Evolutionary conservation across 2,888 invertebrate genomes (phyloP), one percentile per base, ranked within the genome.

Genomic region (Elaeidobius kamerunicus): DNA sequence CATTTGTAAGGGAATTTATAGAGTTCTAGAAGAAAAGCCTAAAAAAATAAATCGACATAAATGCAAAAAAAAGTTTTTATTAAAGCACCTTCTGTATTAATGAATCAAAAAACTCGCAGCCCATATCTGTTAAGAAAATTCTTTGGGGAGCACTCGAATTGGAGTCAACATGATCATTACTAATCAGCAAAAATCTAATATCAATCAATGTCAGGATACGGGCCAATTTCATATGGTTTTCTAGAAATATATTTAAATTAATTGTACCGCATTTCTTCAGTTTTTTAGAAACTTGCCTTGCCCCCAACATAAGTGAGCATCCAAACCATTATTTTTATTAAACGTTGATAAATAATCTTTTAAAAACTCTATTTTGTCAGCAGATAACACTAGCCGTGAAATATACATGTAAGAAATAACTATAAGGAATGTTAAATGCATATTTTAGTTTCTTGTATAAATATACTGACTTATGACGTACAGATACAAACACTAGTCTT

Each of bases 1-100:
- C 56, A 56, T 46, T 18, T 48, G n/a, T 45, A 41, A n/a, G 56
- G 56, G 19, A 30, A 52, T 44, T 23, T 52, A 11, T 36, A 40
- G 15, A 47, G 20, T 30, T 14, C 34, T 6, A 30, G 14, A 3
- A 18, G 9, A 14, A 35, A 38, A 27, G 41, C 47, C 52, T 52
- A 20, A 9, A 38, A 44, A 6, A n/a, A n/a, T n/a, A n/a, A n/a
- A n/a, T n/a, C n/a, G n/a, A n/a, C n/a, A n/a, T n/a, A n/a, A n/a
- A n/a, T n/a, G 5, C 5, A 40, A 19, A 19, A 19, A 15, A 35
- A 35, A 35, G 3, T 28, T n/a, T 2, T 28, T 2, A n/a, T 2
- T n/a, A 28, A 28, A n/a, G n/a, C n/a, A n/a, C n/a, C n/a, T n/a
- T n/a, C n/a, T n/a, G n/a, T n/a, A n/a, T n/a, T n/a, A n/a, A n/a